Evolutionary conservation across 2,888 invertebrate genomes (phyloP).

Genomic region (Pseudococcus jackbeardsleyi): DNA sequence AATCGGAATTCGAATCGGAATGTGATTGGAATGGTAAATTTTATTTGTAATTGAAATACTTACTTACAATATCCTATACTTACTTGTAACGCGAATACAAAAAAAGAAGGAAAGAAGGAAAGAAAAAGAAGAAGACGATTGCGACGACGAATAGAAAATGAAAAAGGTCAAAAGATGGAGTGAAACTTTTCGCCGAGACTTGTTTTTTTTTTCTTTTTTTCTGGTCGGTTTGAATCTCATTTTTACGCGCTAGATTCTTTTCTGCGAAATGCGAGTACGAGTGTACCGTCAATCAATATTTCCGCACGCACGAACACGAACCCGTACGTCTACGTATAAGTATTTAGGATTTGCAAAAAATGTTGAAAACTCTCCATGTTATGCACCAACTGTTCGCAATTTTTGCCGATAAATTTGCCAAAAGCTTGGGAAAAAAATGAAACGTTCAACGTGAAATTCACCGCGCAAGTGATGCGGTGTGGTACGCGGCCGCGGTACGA

Average conservation of each 20-base stretch:
- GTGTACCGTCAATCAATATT: background rate
- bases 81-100: too few species aligned
- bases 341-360: background rate
- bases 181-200: background rate
- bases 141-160: too few species aligned
- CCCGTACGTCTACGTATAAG: too few species aligned
- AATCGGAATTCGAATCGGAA: too few species aligned
- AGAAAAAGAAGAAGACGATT: too few species aligned
- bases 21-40: too few species aligned
- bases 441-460: background rate
- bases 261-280: background rate
- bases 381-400: background rate
- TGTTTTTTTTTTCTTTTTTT: background rate
- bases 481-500: too few species aligned
- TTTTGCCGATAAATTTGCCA: conserved; percentile 9
- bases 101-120: too few species aligned
- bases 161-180: background rate
- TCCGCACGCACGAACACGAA: background rate
- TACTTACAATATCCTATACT: too few species aligned
- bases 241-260: background rate
- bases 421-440: background rate
- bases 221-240: background rate
- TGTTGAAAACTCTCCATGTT: background rate
- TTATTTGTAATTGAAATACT: too few species aligned
- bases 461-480: too few species aligned